Percentiles rank a stretch among this genome's conserved stretches.
Evolutionary conservation across 2,797 vertebrate genomes (phyloP).

Genomic region (Silurus lanzhouensis): DNA sequence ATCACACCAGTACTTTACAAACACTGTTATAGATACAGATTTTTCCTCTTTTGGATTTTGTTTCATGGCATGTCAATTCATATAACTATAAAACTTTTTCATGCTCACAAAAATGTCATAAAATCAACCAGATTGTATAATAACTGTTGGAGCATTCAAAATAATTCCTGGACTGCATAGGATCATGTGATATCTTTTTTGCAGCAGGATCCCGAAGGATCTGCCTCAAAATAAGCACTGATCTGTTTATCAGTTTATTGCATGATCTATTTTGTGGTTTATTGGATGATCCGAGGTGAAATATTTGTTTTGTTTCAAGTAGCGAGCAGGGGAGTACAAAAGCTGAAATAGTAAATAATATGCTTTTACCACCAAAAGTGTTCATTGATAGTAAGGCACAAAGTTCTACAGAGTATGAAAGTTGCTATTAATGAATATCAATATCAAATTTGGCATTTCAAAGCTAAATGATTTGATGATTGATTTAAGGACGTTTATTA

Average conservation of each 20-base stretch:
- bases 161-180: constrained; percentile 15
- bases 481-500: background rate
- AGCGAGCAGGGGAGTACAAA: background rate
- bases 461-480: background rate
- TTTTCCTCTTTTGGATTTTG: background rate
- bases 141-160: background rate
- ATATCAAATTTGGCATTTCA: background rate
- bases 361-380: background rate
- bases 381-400: background rate
- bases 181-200: constrained; percentile 9
- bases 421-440: background rate
- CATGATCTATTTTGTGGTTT: constrained; percentile 34
- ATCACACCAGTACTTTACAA: background rate
- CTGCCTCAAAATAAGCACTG: constrained; percentile 21
- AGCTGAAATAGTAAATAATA: background rate
- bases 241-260: constrained; percentile 34
- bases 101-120: background rate
- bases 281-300: constrained; percentile 29
- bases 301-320: constrained; percentile 35
- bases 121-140: constrained; percentile 10
- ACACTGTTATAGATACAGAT: too few relatives aligned
- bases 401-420: background rate
- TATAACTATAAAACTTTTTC: background rate
- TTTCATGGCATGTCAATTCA: background rate
- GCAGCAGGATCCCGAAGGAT: background rate